These are phyloP conservation scores for Eumacrocentrus americanus DNA, from an alignment of 2,888 invertebrate genomes.

Conservation along the genomic window DNA sequence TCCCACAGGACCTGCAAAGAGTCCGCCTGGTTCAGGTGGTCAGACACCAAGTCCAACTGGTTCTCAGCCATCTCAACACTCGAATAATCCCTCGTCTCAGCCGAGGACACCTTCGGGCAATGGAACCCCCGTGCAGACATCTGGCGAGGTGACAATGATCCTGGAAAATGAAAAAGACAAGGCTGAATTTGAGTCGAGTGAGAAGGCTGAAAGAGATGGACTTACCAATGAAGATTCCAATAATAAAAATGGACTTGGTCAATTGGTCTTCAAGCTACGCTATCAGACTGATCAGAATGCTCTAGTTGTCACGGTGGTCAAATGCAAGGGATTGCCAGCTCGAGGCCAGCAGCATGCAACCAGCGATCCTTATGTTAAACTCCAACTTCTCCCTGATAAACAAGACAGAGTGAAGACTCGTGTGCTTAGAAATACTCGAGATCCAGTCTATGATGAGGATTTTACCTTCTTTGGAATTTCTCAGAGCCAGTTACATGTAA, in stretches of 20 bases:
- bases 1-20: constrained; percentile 73
- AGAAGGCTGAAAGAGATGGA: constrained; percentile 63
- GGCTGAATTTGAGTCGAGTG: constrained; percentile 67
- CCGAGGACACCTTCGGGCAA: constrained; percentile 48
- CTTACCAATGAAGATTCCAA: constrained; percentile 50
- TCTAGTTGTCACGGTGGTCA: constrained; percentile 88
- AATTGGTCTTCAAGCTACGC: constrained; percentile 86
- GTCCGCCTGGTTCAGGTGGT: constrained; percentile 65
- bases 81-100: constrained; percentile 43
- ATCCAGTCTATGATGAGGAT: constrained; percentile 98
- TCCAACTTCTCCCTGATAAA: constrained; percentile 96
- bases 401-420: constrained; percentile 97
- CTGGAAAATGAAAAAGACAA: constrained; percentile 65
- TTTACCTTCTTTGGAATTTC: constrained; percentile 97
- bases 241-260: constrained; percentile 72
- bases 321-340: constrained; percentile 86
- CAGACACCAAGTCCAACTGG: constrained; percentile 57
- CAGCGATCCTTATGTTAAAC: constrained; percentile 96
- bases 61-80: constrained; percentile 40
- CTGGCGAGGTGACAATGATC: constrained; percentile 60
- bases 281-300: constrained; percentile 91
- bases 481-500: constrained; percentile 77
- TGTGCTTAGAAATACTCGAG: constrained; percentile 92
- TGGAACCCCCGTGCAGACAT: constrained; percentile 52
- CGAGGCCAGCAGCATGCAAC: constrained; percentile 81